Evolutionary conservation across 2,113 vertebrate genomes (phyloP).

Genomic region (Phrynocephalus versicolor): DNA sequence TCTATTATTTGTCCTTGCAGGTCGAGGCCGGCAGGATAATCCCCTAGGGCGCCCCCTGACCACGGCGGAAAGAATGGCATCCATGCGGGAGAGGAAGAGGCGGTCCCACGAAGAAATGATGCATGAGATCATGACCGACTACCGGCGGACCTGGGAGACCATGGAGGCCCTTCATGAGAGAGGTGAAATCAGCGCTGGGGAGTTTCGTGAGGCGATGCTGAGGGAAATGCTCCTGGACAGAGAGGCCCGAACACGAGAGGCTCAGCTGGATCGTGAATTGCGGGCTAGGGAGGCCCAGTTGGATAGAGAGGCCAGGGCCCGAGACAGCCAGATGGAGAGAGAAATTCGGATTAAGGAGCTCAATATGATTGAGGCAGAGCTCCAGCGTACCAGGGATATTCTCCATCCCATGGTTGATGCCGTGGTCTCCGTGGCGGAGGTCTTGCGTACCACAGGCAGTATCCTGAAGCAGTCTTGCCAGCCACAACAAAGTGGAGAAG

Average conservation of each 20-base stretch:
- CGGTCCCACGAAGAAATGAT: conserved; percentile 32
- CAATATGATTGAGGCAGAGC: conserved; percentile 23
- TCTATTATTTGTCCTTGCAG: background rate
- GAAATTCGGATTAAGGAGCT: conserved; percentile 31
- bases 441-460: background rate
- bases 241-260: conserved; percentile 21
- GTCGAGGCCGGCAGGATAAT: background rate
- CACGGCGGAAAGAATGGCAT: conserved; percentile 27
- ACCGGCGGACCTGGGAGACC: conserved; percentile 33
- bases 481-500: background rate
- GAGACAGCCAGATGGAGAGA: conserved; percentile 17
- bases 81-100: conserved; percentile 32
- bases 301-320: conserved; percentile 18
- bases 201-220: conserved; percentile 31
- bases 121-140: conserved; percentile 31
- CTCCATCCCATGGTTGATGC: conserved; percentile 30
- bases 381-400: conserved; percentile 25
- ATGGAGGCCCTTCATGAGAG: conserved; percentile 33
- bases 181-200: conserved; percentile 15
- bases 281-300: conserved; percentile 22
- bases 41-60: conserved; percentile 7
- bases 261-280: conserved; percentile 24
- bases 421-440: conserved; percentile 8
- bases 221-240: conserved; percentile 34
- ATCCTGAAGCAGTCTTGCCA: background rate